Base-by-base conservation (phyloP, 2,888 invertebrate species). In the Conus canariensis region DNA sequence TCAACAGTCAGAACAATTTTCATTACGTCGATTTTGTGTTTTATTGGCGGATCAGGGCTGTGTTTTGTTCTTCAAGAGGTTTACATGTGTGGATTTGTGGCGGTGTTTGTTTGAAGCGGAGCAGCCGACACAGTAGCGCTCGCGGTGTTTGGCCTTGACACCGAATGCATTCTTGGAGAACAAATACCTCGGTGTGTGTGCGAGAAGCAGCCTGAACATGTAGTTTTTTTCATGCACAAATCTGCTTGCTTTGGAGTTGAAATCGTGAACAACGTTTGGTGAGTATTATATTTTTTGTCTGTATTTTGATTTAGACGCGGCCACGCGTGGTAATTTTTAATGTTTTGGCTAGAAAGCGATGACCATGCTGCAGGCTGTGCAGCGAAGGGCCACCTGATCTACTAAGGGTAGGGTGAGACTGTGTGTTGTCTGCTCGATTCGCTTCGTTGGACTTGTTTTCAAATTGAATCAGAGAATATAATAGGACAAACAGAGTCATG, bases 51-150 rank as follows among this genome's bases (percentile, higher is more conserved):
- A 83, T 83, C 19, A 22, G 58, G 58, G 19, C 7, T 22, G 7
- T 25, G 56, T 25, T 56, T 83, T 56, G 16, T 83, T 83, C 8
- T 58, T 83, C 14, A 56, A 10, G 14, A 58, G 14, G 19, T 83
- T 83, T 58, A 25, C 25, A 56, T 6, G 7, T 0, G 58, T 58
- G 82, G 2, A 58, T 58, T 83, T 83, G 58, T 83, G 58, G 82
- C 82, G 56, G 82, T 83, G 82, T 83, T 45, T 80, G 30, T 45
- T 83, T 22, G 58, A 83, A 83, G 19, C 19, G 45, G 80, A 83
- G 56, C 82, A 83, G 82, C 56, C 82, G 82, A 83, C 19, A 83
- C 82, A 83, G 82, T 58, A 83, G 82, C 82, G 58, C 82, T 83
- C 22, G 58, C 56, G 19, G 58, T 83, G 56, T 30, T 80, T 30